Base-by-base conservation (phyloP, 2,888 invertebrate genomes). In the Sycophila texana region DNA sequence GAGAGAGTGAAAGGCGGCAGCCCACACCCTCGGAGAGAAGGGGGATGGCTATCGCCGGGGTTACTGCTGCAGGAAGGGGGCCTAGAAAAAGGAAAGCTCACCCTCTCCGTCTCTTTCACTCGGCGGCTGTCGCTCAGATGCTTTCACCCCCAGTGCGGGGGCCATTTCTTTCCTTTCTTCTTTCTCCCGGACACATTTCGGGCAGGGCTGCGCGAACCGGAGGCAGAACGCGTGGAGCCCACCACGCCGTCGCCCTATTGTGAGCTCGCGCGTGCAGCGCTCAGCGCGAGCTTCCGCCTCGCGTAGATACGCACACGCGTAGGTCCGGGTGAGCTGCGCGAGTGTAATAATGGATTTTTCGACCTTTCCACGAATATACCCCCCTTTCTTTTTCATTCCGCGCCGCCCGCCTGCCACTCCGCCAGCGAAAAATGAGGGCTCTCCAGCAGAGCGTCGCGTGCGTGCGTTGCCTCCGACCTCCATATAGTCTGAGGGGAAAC, bases 11-110 rank as follows among this genome's bases (percentile, higher is more conserved):
- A 51, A 66, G 30, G 22, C 16, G 30, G 68, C 65, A 49, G 80
- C 63, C 63, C 83, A 82, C 84, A 83, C 83, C 84, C 84, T 83
- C 80, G 74, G 63, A 60, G 77, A 63, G 79, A 79, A 82, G 84
- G 85, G 85, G 83, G 84, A 84, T 83, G 84, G 83, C 83, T 84
- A 84, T 84, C 82, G 83, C 73, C 53, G 53, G 53, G 80, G 82
- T 82, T 82, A 79, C 81, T 75, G 81, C 81, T 75, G 81, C 71
- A 51, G 78, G 79, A 82, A 68, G 83, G 83, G 65, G 61, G 57
- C 65, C 53, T 51, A 80, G 82, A 83, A 80, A 86, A 84, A 84
- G 83, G 81, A 84, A 84, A 85, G 77, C 83, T 84, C 72, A 71
- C 80, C 82, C 82, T 82, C 80, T 30, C 66, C 63, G 76, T 79